Conservation (phyloP, 1,140 invertebrate species). For the Caenorhabditis briggsae region DNA sequence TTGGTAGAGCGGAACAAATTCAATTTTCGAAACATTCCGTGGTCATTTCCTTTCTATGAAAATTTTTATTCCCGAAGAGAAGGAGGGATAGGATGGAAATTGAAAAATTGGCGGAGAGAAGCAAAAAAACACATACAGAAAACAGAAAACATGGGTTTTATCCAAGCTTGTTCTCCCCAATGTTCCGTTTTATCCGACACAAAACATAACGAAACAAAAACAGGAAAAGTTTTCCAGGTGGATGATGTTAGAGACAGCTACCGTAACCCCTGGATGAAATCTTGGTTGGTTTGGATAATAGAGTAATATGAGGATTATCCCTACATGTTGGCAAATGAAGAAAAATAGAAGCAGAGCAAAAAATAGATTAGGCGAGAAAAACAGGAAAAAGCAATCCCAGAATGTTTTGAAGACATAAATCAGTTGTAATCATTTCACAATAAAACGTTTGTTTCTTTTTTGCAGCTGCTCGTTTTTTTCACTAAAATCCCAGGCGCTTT, state of each 20-base stretch:
- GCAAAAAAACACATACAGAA: neutral
- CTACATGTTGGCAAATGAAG: constrained; percentile 8
- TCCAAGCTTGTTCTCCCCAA: neutral
- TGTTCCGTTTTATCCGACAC: neutral
- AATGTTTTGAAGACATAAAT: constrained; percentile 43
- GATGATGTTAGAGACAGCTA: neutral
- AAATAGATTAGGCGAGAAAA: neutral
- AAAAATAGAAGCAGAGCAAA: neutral
- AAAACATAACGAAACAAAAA: neutral
- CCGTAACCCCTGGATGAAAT: neutral
- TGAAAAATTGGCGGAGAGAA: neutral
- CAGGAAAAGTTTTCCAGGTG: constrained; percentile 8
- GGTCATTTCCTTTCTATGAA: constrained; percentile 54
- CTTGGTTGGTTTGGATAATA: neutral
- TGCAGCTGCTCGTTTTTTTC: constrained; percentile 31
- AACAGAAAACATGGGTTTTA: constrained; percentile 47
- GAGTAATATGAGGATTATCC: neutral
- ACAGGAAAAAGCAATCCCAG: constrained; percentile 2
- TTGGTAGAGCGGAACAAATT: constrained; percentile 56
- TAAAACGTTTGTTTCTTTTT: neutral
- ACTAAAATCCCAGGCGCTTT: neutral
- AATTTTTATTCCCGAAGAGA: constrained; percentile 34
- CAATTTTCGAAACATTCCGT: constrained; percentile 51
- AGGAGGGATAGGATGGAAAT: constrained; percentile 24
- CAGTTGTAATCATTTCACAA: constrained; percentile 9